phyloP scores from a whole-genome alignment of 2,888 invertebrate species.

The Catocala fraxini region DNA sequence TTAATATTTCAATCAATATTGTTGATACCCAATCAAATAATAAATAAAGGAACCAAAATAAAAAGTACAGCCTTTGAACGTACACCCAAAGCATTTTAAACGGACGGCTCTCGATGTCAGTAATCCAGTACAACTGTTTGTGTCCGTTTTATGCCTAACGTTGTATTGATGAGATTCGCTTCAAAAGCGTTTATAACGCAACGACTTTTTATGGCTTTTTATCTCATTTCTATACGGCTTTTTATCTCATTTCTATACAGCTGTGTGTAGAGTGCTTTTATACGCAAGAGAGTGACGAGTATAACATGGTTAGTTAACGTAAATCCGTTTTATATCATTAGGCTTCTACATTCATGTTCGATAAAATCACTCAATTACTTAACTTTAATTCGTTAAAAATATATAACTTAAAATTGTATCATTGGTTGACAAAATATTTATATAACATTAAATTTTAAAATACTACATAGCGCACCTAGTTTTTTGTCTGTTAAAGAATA shows the following conservation, averaged over 20 bases:
- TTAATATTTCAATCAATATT: not conserved
- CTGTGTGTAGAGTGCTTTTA: not conserved
- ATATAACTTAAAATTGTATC: too few relatives aligned
- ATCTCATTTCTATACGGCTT: slow-evolving; percentile 13
- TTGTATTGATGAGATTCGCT: slow-evolving; percentile 56
- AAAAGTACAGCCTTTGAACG: slow-evolving; percentile 26
- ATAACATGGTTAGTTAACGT: too few relatives aligned
- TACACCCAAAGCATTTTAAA: slow-evolving; percentile 48
- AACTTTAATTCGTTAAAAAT: too few relatives aligned
- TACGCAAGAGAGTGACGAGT: not conserved
- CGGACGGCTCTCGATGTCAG: slow-evolving; percentile 44
- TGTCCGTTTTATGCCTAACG: slow-evolving; percentile 50
- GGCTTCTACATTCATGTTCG: too few relatives aligned
- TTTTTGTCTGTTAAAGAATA: too few relatives aligned
- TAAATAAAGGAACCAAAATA: slow-evolving; percentile 10
- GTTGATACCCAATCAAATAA: too few relatives aligned
- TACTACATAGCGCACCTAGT: too few relatives aligned
- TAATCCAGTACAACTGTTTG: slow-evolving; percentile 46
- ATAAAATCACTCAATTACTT: too few relatives aligned
- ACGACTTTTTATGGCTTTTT: slow-evolving; percentile 25
- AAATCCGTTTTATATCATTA: too few relatives aligned
- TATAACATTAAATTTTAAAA: too few relatives aligned
- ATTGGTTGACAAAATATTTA: too few relatives aligned
- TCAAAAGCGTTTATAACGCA: slow-evolving; percentile 49
- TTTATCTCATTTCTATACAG: slow-evolving; percentile 15